phyloP scores from a whole-genome alignment of 1,140 invertebrate species.

The Diabrotica undecimpunctata region DNA sequence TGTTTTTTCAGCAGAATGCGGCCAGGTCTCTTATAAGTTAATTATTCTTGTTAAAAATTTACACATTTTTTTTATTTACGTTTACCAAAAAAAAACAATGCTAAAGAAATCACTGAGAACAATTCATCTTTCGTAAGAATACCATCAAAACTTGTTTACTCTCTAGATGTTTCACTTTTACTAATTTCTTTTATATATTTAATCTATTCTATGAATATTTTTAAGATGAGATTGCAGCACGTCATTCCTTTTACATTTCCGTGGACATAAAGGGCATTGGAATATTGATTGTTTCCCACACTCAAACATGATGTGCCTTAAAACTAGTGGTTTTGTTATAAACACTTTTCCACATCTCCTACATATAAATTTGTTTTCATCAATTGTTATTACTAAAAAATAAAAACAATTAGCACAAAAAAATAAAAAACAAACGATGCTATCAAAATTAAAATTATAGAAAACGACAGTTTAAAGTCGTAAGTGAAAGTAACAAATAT shows the following conservation, averaged over 20 bases:
- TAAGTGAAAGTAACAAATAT: too few relatives aligned
- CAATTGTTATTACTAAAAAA: slow-evolving; percentile 25
- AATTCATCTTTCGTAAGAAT: too few relatives aligned
- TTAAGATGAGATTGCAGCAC: slow-evolving; percentile 37
- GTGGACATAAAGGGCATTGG: slow-evolving; percentile 40
- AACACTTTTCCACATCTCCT: slow-evolving; percentile 55
- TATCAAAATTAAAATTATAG: not conserved
- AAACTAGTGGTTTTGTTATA: slow-evolving; percentile 53
- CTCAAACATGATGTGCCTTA: slow-evolving; percentile 62
- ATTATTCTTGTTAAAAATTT: too few relatives aligned
- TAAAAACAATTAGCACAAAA: not conserved
- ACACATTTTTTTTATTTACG: too few relatives aligned
- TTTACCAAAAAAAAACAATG: too few relatives aligned
- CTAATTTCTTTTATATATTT: not conserved
- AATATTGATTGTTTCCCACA: slow-evolving; percentile 58
- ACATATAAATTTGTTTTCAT: slow-evolving; percentile 25
- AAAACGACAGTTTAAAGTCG: not conserved
- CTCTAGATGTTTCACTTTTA: too few relatives aligned
- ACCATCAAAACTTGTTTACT: too few relatives aligned
- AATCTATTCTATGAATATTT: slow-evolving; percentile 39
- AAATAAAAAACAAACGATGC: not conserved
- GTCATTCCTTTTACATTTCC: slow-evolving; percentile 42
- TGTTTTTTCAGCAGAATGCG: too few relatives aligned
- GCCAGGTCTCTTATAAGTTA: too few relatives aligned
- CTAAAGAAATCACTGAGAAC: too few relatives aligned